These are phyloP conservation scores for Microtus montanus DNA, from an alignment of 2,113 vertebrate genomes.

Conservation along the genomic window DNA sequence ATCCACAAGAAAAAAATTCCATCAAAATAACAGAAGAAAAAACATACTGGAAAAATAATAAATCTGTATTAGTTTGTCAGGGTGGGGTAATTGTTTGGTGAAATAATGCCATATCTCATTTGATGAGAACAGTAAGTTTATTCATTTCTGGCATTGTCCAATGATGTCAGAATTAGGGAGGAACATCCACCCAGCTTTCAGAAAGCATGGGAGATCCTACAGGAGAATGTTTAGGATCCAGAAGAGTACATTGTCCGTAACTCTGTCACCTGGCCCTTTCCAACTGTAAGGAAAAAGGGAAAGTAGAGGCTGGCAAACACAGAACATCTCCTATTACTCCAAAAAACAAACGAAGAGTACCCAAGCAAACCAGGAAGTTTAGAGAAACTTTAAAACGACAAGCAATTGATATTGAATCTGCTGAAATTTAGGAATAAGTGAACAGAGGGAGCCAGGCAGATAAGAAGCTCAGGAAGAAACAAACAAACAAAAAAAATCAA, in stretches of 20 bases:
- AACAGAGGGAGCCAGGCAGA: neutral
- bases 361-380: constrained; percentile 11
- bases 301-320: neutral
- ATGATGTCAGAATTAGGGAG: neutral
- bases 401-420: neutral
- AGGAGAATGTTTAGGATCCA: neutral
- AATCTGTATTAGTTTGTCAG: constrained; percentile 39
- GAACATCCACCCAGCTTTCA: neutral
- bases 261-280: neutral
- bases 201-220: neutral
- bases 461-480: constrained; percentile 41
- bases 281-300: neutral
- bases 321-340: neutral
- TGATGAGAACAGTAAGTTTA: neutral
- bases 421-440: neutral
- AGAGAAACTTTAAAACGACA: constrained; percentile 46
- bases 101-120: neutral
- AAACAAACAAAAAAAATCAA: constrained; percentile 35
- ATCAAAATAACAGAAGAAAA: constrained; percentile 37
- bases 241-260: neutral
- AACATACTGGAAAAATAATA: constrained; percentile 31
- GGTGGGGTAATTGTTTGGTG: neutral
- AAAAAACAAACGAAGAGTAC: constrained; percentile 34
- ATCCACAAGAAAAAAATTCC: neutral
- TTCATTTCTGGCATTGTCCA: neutral